Evolutionary conservation across 1,140 invertebrate genomes (phyloP).

Genomic region (Drosophila busckii): DNA sequence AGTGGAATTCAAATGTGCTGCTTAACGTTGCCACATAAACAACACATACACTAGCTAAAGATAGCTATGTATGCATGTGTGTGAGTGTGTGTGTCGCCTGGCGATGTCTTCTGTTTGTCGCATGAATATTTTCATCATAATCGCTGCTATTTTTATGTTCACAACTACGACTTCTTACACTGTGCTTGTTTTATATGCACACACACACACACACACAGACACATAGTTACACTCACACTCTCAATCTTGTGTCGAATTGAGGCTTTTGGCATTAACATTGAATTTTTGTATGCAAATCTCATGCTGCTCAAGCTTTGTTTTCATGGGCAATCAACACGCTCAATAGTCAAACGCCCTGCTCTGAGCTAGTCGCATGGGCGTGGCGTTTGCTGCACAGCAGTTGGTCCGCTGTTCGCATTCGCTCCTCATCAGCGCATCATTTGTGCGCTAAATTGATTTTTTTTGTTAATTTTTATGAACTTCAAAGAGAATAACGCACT

Average conservation of each 20-base stretch:
- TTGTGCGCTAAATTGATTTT: constrained; percentile 70
- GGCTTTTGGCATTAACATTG: constrained; percentile 28
- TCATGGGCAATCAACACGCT: constrained; percentile 70
- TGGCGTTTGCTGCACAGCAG: constrained; percentile 42
- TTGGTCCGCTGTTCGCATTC: constrained; percentile 40
- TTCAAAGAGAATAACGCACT: constrained; percentile 53
- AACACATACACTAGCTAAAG: constrained; percentile 21
- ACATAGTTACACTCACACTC: background rate
- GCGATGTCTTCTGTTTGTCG: constrained; percentile 60
- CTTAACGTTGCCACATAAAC: constrained; percentile 67
- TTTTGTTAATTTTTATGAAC: constrained; percentile 74
- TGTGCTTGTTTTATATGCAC: background rate
- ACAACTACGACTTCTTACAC: constrained; percentile 13
- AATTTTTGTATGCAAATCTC: constrained; percentile 61
- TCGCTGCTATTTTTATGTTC: constrained; percentile 70
- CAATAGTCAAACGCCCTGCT: constrained; percentile 20
- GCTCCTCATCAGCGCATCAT: constrained; percentile 61
- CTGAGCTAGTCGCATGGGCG: constrained; percentile 26
- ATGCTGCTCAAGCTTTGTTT: constrained; percentile 49
- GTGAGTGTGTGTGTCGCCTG: constrained; percentile 15
- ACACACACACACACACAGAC: constrained; percentile 7
- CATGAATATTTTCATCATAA: constrained; percentile 76
- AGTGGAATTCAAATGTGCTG: constrained; percentile 67
- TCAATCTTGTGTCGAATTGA: constrained; percentile 11
- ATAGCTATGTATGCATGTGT: background rate